phyloP scores from a whole-genome alignment of 2,797 vertebrate species.

The Moxostoma hubbsi region DNA sequence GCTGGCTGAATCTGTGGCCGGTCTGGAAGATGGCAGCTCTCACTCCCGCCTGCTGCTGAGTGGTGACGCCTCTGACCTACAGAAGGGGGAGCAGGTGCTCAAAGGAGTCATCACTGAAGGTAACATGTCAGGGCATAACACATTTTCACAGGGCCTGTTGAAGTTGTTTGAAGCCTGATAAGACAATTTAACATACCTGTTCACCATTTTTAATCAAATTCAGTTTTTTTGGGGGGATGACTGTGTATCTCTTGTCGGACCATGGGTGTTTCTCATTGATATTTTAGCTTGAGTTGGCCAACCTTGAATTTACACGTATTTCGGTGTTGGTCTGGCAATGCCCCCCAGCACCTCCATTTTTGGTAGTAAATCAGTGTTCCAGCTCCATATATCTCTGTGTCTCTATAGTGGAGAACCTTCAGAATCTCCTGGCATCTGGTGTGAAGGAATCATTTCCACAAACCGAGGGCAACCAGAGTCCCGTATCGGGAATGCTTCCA shows the following conservation, averaged over 20 bases:
- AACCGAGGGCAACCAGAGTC: slow-evolving; percentile 46
- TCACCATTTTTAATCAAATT: no score
- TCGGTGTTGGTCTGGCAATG: no score
- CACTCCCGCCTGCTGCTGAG: slow-evolving; percentile 77
- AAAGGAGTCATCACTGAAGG: slow-evolving; percentile 89
- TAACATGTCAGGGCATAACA: slow-evolving; percentile 57
- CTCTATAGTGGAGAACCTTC: slow-evolving; percentile 88
- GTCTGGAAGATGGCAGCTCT: slow-evolving; percentile 77
- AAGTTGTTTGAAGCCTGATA: no score
- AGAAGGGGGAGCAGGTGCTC: slow-evolving; percentile 87
- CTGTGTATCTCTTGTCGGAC: no score
- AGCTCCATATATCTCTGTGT: not conserved
- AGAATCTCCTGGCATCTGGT: slow-evolving; percentile 82
- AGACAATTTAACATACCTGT: no score
- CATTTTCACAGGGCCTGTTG: no score
- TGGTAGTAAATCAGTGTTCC: no score
- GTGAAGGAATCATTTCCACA: slow-evolving; percentile 65
- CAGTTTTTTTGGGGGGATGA: no score
- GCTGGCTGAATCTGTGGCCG: slow-evolving; percentile 80
- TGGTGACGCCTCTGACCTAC: slow-evolving; percentile 83
- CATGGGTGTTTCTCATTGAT: no score
- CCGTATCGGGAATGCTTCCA: slow-evolving; percentile 69
- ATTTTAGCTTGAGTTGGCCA: no score
- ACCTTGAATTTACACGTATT: no score
- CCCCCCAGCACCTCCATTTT: no score